A percentile compares a stretch with the other conserved stretches of the same genome.
Evolutionary conservation across 2,113 vertebrate genomes (phyloP).

Genomic region (Pachypanchax playfairii): DNA sequence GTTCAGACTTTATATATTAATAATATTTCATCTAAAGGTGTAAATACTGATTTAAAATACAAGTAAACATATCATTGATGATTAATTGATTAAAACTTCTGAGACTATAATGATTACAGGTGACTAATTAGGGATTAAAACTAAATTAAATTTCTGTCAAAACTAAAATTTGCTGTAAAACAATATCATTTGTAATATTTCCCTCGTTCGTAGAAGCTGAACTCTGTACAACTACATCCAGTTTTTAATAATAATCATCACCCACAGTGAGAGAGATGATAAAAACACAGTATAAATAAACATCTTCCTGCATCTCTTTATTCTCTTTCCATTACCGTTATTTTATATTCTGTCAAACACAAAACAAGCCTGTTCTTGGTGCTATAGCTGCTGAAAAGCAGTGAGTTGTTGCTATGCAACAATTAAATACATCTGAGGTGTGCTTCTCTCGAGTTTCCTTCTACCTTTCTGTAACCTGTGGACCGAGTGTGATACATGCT

Average conservation of each 20-base stretch:
- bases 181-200: no score
- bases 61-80: no score
- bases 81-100: no score
- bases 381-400: constrained; percentile 34
- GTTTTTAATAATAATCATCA: background rate
- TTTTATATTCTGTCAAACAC: constrained; percentile 28
- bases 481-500: constrained; percentile 42
- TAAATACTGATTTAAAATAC: no score
- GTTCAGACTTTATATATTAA: no score
- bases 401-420: constrained; percentile 66
- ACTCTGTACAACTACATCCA: no score
- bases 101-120: no score
- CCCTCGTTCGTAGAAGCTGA: no score
- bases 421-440: constrained; percentile 51
- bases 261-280: constrained; percentile 3
- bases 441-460: constrained; percentile 30
- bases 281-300: background rate
- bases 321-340: background rate
- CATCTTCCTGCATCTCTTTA: background rate
- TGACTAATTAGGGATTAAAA: no score
- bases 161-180: no score
- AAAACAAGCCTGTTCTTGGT: constrained; percentile 15
- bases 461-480: constrained; percentile 37
- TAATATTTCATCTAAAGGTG: no score
- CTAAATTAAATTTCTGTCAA: no score